These are phyloP conservation scores for Threskiornis aethiopicus DNA, from an alignment of 2,797 vertebrate genomes.

Conservation along the genomic window DNA sequence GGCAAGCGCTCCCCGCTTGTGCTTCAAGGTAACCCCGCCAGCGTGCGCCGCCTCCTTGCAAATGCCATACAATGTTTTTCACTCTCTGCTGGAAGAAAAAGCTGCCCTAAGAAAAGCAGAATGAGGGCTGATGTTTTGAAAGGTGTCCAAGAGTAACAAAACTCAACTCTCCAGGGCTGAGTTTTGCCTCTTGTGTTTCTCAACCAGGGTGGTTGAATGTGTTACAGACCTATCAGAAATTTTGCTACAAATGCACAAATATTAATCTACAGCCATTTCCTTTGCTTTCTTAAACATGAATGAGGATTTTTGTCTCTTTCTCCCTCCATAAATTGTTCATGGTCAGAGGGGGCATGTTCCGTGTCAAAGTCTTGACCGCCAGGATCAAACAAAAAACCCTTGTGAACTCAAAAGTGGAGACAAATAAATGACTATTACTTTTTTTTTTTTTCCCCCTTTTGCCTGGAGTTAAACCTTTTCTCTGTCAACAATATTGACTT, in stretches of 20 bases:
- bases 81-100: constrained; percentile 67
- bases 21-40: constrained; percentile 27
- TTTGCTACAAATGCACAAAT: constrained; percentile 72
- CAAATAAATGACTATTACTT: constrained; percentile 81
- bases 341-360: constrained; percentile 86
- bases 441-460: constrained; percentile 49
- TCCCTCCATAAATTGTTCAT: constrained; percentile 84
- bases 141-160: constrained; percentile 79
- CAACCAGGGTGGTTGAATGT: constrained; percentile 74
- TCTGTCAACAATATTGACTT: constrained; percentile 88
- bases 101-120: constrained; percentile 66
- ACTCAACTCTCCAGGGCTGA: constrained; percentile 69
- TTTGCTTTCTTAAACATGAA: constrained; percentile 78
- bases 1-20: not conserved
- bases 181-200: constrained; percentile 72
- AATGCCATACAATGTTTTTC: constrained; percentile 55
- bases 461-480: constrained; percentile 81
- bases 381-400: constrained; percentile 80
- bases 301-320: constrained; percentile 81
- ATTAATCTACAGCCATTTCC: constrained; percentile 80
- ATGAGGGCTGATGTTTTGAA: constrained; percentile 74
- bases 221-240: constrained; percentile 70
- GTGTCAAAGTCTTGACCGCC: constrained; percentile 81
- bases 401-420: constrained; percentile 79
- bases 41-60: not conserved